Evolutionary conservation across 2,113 vertebrate species (phyloP), one percentile per base, ranked within the genome.

Genomic region (Phaethornis superciliosus): DNA sequence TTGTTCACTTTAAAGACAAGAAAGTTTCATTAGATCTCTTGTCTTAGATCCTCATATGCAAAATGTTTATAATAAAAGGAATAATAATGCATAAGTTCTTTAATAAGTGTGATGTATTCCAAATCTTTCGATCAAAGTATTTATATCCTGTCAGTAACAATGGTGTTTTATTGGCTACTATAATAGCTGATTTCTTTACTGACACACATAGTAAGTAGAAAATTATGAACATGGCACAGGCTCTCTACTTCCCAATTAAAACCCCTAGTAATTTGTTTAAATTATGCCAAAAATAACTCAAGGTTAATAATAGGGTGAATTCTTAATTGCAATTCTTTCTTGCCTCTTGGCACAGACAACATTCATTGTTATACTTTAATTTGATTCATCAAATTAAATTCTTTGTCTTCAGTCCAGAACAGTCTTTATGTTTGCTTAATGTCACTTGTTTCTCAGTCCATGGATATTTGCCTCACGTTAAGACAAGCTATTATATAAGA

Each of bases 281-380:
- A 95, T 70, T 70, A 65, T 93, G 77, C 62, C 44, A 89, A 90
- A 97, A 96, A 94, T 95, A 97, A 62, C 80, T 75, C 55, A 32
- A 94, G 81, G 79, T 95, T 96, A 97, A 92, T 93, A 97, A 93
- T 32, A 79, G 67, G 46, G 63, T 85, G 88, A 94, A 93, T 95
- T 78, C 27, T 80, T 97, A 96, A 97, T 92, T 96, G 64, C 79
- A 96, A 90, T 95, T 94, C 63, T 89, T 93, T 85, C 62, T 85
- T 92, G 74, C 37, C 84, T 92, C 71, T 87, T 95, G 81, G 88
- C 80, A 93, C 32, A 96, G 84, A 79, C 40, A 94, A 60, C 90
- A 95, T 77, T 92, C 51, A 95, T 92, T 93, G 88, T 83, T 97
- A 81, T 91, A 81, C 65, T 96, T 97, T 95, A 97, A 95, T 97